These are phyloP conservation scores for Meloe dianella DNA, from an alignment of 2,888 invertebrate species.

Conservation along the genomic window DNA sequence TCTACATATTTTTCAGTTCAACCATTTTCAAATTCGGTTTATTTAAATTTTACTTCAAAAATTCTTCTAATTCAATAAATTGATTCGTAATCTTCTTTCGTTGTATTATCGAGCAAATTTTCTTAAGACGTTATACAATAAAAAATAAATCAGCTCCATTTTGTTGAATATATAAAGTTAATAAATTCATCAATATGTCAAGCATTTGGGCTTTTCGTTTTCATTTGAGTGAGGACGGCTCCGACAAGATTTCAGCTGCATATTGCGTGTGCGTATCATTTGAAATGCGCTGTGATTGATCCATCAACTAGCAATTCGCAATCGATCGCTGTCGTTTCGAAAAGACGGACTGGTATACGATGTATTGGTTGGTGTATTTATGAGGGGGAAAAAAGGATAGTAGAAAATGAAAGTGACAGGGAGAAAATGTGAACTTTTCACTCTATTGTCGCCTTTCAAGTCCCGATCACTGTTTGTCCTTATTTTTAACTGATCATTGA, in stretches of 20 bases:
- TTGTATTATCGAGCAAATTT: background rate
- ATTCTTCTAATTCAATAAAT: background rate
- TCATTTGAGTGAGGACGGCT: background rate
- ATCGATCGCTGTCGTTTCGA: slow-evolving; percentile 14
- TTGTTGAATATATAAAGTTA: slow-evolving; percentile 10
- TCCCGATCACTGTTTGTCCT: background rate
- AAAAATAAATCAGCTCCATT: too few species aligned
- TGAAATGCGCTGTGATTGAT: slow-evolving; percentile 23
- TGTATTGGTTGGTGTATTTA: background rate
- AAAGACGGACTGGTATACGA: slow-evolving; percentile 5
- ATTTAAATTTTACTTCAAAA: background rate
- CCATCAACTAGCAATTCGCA: slow-evolving; percentile 22
- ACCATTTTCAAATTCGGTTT: background rate
- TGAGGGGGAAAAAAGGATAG: background rate
- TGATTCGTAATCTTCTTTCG: background rate
- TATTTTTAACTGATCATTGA: background rate
- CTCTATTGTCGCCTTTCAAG: background rate
- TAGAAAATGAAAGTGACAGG: background rate
- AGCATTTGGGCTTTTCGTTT: background rate
- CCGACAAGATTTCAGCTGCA: slow-evolving; percentile 12
- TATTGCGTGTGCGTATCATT: slow-evolving; percentile 25
- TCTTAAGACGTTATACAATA: background rate
- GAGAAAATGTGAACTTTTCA: background rate
- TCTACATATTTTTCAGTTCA: background rate
- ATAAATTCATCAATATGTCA: slow-evolving; percentile 29